Evolutionary conservation across 2,888 invertebrate species (phyloP).

Genomic region (Silvanus unidentatus): DNA sequence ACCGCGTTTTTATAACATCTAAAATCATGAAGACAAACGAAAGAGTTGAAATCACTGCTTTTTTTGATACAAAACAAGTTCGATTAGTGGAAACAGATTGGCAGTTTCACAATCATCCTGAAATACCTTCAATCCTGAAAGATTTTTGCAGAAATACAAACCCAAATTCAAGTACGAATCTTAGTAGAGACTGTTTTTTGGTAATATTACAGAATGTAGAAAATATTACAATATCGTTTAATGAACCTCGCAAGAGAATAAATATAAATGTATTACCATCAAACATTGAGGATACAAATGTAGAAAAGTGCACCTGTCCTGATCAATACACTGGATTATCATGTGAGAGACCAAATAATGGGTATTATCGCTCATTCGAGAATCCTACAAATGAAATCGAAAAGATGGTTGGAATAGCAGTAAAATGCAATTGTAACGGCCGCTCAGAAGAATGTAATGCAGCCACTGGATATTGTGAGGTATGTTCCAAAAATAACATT

Average conservation of each 20-base stretch:
- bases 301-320: slow-evolving; percentile 84
- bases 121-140: background rate
- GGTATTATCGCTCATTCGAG: slow-evolving; percentile 74
- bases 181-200: slow-evolving; percentile 79
- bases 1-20: background rate
- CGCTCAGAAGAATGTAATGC: slow-evolving; percentile 72
- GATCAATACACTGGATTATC: slow-evolving; percentile 75
- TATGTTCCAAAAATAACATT: slow-evolving; percentile 43
- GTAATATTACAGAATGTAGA: slow-evolving; percentile 84
- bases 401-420: slow-evolving; percentile 67
- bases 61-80: background rate
- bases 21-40: background rate
- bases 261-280: too few species aligned
- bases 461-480: slow-evolving; percentile 80
- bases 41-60: background rate
- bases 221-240: too few species aligned
- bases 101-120: too few species aligned
- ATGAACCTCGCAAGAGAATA: too few species aligned
- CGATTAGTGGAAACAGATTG: background rate
- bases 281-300: slow-evolving; percentile 57
- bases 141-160: slow-evolving; percentile 16
- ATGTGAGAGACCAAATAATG: slow-evolving; percentile 82
- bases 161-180: too few species aligned
- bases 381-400: slow-evolving; percentile 68
- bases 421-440: slow-evolving; percentile 75